Evolutionary conservation across 1,140 invertebrate species (phyloP), one percentile per base, ranked within the genome.

Genomic region (Pararge aegeria): DNA sequence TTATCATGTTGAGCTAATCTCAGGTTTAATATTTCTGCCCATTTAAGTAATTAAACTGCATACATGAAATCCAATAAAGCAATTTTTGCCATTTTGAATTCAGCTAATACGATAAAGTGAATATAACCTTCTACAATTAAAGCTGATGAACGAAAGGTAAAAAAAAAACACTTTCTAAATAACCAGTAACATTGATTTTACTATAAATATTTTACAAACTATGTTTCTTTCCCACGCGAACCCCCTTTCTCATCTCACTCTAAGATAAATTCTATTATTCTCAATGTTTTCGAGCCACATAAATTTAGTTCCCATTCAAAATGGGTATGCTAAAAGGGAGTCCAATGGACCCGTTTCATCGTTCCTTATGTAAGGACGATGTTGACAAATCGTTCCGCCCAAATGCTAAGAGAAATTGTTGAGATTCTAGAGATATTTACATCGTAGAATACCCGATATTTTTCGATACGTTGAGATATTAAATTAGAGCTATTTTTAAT

Each of bases 331-430:
- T 18, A 42, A 42, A 42, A 15, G 13, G 38, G 16, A 42, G 42
- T 20, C 19, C 5, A 20, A 46, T 20, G 16, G 42, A 20, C 18
- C 10, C 16, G 42, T 46, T 20, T 19, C 42, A 46, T 12, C 44
- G 24, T 24, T 44, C 40, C 50, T 53, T 59, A 59, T 53, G 57
- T 52, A 44, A 46, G 40, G 29, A 19, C 27, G 57, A 59, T 29
- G 29, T 59, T 53, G 57, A 59, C 40, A 59, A 59, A 59, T 52
- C 24, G 40, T 46, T 53, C 24, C 12, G 18, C 48, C 37, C 20
- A 15, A 54, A 40, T 24, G 21, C 49, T 52, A 46, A 53, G 52
- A 40, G 57, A 53, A 53, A 59, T 53, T 59, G 24, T 59, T 21
- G 29, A 59, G 19, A 42, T 16, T 40, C 15, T n/a, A 6, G 40